phyloP scores from a whole-genome alignment of 2,888 invertebrate genomes.

The Drosophila siamana region DNA sequence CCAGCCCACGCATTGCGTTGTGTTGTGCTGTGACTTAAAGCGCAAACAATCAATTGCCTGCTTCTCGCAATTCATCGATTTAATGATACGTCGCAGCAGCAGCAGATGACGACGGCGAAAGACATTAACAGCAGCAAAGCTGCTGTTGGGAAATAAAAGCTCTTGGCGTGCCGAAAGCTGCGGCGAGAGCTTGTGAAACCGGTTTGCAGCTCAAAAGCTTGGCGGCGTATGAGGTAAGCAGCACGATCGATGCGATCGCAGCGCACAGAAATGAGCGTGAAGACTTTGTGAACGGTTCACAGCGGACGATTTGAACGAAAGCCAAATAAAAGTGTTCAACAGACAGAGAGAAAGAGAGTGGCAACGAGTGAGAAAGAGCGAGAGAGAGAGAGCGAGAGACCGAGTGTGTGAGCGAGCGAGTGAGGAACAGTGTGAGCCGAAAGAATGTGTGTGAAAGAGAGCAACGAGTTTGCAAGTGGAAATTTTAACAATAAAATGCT shows the following conservation, averaged over 20 bases:
- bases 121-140: slow-evolving; percentile 21
- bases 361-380: slow-evolving; percentile 20
- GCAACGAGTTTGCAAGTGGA: slow-evolving; percentile 80
- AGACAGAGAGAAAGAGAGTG: slow-evolving; percentile 32
- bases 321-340: slow-evolving; percentile 15
- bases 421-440: slow-evolving; percentile 29
- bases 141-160: slow-evolving; percentile 11
- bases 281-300: slow-evolving; percentile 82
- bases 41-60: slow-evolving; percentile 4
- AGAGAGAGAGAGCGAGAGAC: slow-evolving; percentile 18
- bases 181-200: slow-evolving; percentile 5
- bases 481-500: slow-evolving; percentile 77
- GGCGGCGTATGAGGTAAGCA: slow-evolving; percentile 72
- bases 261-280: slow-evolving; percentile 82
- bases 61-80: background rate
- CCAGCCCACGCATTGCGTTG: background rate
- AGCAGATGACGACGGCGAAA: no score
- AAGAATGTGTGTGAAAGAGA: slow-evolving; percentile 58
- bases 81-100: background rate
- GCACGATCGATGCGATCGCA: slow-evolving; percentile 66
- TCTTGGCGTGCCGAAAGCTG: slow-evolving; percentile 32
- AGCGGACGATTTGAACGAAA: slow-evolving; percentile 59
- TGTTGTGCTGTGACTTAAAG: background rate
- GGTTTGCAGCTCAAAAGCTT: slow-evolving; percentile 44
- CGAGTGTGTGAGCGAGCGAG: slow-evolving; percentile 21